A percentile compares a stretch with the other conserved stretches of the same genome.
These are phyloP conservation scores for Corythornis vintsioides DNA, from an alignment of 2,113 vertebrate genomes.

Conservation along the genomic window DNA sequence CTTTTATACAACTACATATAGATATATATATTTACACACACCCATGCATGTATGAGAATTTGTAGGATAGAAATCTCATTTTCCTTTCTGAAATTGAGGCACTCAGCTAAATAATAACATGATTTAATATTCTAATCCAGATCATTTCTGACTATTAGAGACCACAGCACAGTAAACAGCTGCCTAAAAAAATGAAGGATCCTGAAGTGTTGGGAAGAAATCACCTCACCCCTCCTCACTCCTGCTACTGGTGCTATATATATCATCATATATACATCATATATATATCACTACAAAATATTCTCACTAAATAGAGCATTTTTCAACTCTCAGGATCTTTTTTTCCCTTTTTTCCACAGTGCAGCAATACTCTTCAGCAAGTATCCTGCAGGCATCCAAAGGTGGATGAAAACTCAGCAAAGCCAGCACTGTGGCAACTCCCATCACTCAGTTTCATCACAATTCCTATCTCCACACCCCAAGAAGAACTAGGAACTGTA, in stretches of 20 bases:
- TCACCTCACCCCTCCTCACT: not conserved
- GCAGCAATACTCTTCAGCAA: not conserved
- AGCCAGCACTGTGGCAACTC: not conserved
- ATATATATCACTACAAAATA: not conserved
- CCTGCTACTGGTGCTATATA: not conserved
- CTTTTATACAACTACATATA: not conserved
- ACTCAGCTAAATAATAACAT: not conserved
- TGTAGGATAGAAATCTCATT: not conserved
- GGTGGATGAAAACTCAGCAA: not conserved
- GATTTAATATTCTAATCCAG: not conserved
- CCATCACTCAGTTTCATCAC: not conserved
- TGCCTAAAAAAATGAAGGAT: not conserved
- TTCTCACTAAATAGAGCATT: not conserved
- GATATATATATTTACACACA: not conserved
- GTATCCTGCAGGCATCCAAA: not conserved
- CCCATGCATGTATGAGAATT: not conserved
- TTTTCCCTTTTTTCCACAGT: not conserved
- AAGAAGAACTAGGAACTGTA: not conserved
- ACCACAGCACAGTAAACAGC: not conserved
- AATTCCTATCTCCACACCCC: not conserved
- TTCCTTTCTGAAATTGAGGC: not conserved
- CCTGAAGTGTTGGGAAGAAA: not conserved
- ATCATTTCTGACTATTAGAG: not conserved
- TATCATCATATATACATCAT: no score
- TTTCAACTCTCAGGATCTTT: not conserved